Evolutionary conservation across 2,797 vertebrate genomes (phyloP).

Genomic region (Selene dorsalis): DNA sequence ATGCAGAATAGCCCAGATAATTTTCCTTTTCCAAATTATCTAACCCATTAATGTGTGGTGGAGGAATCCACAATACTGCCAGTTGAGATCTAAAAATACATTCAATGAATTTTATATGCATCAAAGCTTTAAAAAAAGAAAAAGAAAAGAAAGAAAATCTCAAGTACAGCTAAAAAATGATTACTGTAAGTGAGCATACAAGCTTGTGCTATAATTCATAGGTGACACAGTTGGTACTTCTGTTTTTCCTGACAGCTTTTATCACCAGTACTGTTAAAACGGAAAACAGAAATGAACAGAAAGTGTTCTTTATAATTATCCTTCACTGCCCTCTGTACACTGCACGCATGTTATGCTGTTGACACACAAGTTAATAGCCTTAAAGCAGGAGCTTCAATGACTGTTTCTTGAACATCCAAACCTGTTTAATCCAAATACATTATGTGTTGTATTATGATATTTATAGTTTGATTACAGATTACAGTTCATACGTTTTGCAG

Average conservation of each 20-base stretch:
- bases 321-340: neutral
- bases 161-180: neutral
- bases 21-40: slow-evolving; percentile 26
- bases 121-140: neutral
- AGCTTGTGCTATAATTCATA: neutral
- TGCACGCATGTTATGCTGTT: too few relatives aligned
- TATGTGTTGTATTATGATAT: neutral
- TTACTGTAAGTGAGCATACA: neutral
- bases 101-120: neutral
- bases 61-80: neutral
- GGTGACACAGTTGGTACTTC: neutral
- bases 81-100: neutral
- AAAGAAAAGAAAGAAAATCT: too few relatives aligned
- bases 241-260: neutral
- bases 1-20: slow-evolving; percentile 31
- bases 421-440: neutral
- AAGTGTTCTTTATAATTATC: neutral
- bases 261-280: neutral
- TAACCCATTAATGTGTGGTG: slow-evolving; percentile 18
- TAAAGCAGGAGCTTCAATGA: neutral
- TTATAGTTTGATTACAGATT: too few relatives aligned
- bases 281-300: neutral
- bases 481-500: neutral
- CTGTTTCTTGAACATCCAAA: neutral
- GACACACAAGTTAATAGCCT: neutral